A percentile compares a stretch with the other conserved stretches of the same genome.
Conservation (phyloP, 2,888 invertebrate species). For the Catocala sponsa region DNA sequence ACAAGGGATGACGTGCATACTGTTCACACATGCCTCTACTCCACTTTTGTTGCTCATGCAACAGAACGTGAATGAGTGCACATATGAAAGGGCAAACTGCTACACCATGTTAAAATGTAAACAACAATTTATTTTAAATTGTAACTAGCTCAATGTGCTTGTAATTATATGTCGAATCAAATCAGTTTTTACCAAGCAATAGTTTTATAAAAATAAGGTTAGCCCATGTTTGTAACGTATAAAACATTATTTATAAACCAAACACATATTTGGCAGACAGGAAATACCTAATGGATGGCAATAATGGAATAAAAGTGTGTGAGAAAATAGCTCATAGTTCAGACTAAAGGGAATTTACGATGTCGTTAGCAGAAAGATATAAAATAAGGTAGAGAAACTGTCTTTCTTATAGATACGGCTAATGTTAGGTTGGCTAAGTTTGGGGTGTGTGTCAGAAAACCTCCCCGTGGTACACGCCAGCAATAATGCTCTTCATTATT, state of each 20-base stretch:
- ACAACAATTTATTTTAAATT: not conserved
- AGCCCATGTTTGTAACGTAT: not conserved
- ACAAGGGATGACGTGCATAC: slow-evolving; percentile 46
- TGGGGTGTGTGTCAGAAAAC: too few relatives aligned
- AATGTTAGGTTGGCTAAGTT: not conserved
- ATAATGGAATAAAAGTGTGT: slow-evolving; percentile 19
- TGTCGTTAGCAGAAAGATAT: slow-evolving; percentile 11
- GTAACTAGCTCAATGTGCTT: too few relatives aligned
- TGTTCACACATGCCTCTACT: slow-evolving; percentile 32
- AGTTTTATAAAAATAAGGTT: too few relatives aligned
- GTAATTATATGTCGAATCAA: too few relatives aligned
- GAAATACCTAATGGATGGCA: slow-evolving; percentile 13
- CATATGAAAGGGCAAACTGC: slow-evolving; percentile 28
- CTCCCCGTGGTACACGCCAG: too few relatives aligned
- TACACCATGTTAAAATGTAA: slow-evolving; percentile 12
- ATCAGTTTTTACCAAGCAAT: too few relatives aligned
- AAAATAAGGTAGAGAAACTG: slow-evolving; percentile 12
- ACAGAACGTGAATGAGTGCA: slow-evolving; percentile 49
- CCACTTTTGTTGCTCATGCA: slow-evolving; percentile 32
- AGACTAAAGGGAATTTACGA: slow-evolving; percentile 20
- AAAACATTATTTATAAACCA: slow-evolving; percentile 11
- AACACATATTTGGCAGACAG: slow-evolving; percentile 19
- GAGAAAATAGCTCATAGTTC: slow-evolving; percentile 13
- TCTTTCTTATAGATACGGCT: not conserved
- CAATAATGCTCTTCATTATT: too few relatives aligned